Percentiles rank a stretch among this genome's conserved stretches.
These are phyloP conservation scores for Paramisgurnus dabryanus DNA, from an alignment of 2,113 vertebrate species.

Conservation along the genomic window DNA sequence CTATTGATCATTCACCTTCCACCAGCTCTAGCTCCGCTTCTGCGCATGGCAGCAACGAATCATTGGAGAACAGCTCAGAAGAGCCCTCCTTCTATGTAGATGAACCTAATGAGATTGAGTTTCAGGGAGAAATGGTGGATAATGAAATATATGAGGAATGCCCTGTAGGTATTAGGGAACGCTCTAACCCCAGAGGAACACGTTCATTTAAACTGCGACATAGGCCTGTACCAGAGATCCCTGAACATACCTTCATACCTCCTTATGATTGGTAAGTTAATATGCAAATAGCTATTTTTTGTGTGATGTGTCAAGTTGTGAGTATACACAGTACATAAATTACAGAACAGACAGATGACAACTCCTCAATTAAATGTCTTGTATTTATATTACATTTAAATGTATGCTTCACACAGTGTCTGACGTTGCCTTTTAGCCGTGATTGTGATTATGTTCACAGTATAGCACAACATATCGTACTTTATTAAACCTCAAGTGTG, in stretches of 20 bases:
- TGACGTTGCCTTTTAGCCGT: no score
- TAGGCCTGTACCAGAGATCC: slow-evolving; percentile 89
- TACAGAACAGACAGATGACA: neutral
- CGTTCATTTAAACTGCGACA: slow-evolving; percentile 85
- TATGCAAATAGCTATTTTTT: neutral
- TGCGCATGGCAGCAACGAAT: slow-evolving; percentile 62
- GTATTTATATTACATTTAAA: no score
- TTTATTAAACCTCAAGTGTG: no score
- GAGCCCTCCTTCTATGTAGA: slow-evolving; percentile 3
- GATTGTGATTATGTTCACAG: no score
- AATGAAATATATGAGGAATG: slow-evolving; percentile 82
- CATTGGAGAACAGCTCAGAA: slow-evolving; percentile 59
- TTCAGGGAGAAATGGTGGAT: slow-evolving; percentile 85
- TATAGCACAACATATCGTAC: no score
- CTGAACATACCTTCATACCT: slow-evolving; percentile 42
- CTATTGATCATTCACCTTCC: neutral
- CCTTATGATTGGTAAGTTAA: slow-evolving; percentile 65
- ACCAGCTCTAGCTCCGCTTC: slow-evolving; percentile 33
- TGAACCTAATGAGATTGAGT: slow-evolving; percentile 54
- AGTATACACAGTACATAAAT: no score
- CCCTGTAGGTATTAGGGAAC: slow-evolving; percentile 31
- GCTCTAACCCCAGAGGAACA: slow-evolving; percentile 56
- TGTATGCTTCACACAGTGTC: no score
- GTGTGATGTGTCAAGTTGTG: neutral
- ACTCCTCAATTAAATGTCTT: no score